Evolutionary conservation across 2,113 vertebrate species (phyloP), one percentile per base, ranked within the genome.

Genomic region (Turnix velox): DNA sequence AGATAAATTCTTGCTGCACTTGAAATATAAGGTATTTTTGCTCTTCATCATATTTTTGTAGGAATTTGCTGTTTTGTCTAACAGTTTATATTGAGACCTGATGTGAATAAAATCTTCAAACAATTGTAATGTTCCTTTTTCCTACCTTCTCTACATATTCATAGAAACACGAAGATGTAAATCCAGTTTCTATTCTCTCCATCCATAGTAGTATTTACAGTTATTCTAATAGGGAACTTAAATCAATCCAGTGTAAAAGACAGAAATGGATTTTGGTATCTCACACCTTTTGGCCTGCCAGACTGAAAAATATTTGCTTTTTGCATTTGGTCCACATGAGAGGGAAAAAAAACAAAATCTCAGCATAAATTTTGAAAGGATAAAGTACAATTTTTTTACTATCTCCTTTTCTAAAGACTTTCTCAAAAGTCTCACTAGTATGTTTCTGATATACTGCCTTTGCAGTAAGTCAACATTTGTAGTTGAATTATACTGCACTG

Each of bases 361-460:
- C 19, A 4, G 45, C 1, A 8, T 72, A 42, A 33, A 77, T 73
- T 84, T 43, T 51, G 17, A 18, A 61, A 65, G 12, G 51, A 42
- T 28, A 83, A 66, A 63, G 57, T n/a, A 25, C 0, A 14, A 2
- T 48, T 73, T 42, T 0, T 0, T 1, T 63, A 19, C 3, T 1
- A 24, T 86, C 40, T 45, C 18, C 8, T 59, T 74, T 51, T 83
- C 25, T 5, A 43, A 24, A 31, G 33, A 74, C 18, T 62, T 51
- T 83, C 23, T 62, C 19, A 71, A 19, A 40, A 4, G 9, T 55
- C 20, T 80, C 31, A 33, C 10, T n/a, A 61, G 4, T 4, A 37
- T 12, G 2, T 68, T 93, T 73, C 54, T 51, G 7, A 37, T 31
- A 12, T 57, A 45, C 7, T 68, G 5, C 5, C 19, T 80, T 66